A percentile compares a stretch with the other conserved stretches of the same genome.
These are phyloP conservation scores for Myotis davidii DNA, from an alignment of 2,113 vertebrate species.

Conservation along the genomic window DNA sequence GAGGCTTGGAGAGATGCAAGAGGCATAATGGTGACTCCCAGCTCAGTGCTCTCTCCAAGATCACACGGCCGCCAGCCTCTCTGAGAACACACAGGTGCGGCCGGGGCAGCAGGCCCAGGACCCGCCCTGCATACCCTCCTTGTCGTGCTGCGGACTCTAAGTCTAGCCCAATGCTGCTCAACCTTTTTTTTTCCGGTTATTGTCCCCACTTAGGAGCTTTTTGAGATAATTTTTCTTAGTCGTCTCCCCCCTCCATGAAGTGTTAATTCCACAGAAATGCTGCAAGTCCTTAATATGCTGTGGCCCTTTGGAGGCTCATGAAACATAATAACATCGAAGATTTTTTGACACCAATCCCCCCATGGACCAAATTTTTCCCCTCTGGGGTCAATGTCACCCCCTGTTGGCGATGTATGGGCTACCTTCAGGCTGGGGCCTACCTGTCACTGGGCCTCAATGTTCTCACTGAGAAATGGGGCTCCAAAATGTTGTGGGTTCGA, in stretches of 20 bases:
- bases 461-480: background rate
- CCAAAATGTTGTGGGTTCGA: background rate
- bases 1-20: background rate
- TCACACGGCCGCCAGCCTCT: background rate
- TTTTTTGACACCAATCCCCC: background rate
- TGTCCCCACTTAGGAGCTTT: background rate
- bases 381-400: background rate
- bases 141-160: too few species aligned
- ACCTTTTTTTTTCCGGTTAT: background rate
- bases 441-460: background rate
- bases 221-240: background rate
- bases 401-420: rapidly evolving
- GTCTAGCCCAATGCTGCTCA: background rate
- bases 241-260: background rate
- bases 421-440: background rate
- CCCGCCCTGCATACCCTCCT: too few species aligned
- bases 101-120: background rate
- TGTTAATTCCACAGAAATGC: background rate
- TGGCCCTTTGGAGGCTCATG: background rate
- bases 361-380: background rate
- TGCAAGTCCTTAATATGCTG: background rate
- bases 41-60: background rate
- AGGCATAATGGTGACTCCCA: background rate
- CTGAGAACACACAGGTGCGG: background rate
- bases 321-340: background rate